These are phyloP conservation scores for Noturus placidus DNA, from an alignment of 2,113 vertebrate genomes.

Conservation along the genomic window DNA sequence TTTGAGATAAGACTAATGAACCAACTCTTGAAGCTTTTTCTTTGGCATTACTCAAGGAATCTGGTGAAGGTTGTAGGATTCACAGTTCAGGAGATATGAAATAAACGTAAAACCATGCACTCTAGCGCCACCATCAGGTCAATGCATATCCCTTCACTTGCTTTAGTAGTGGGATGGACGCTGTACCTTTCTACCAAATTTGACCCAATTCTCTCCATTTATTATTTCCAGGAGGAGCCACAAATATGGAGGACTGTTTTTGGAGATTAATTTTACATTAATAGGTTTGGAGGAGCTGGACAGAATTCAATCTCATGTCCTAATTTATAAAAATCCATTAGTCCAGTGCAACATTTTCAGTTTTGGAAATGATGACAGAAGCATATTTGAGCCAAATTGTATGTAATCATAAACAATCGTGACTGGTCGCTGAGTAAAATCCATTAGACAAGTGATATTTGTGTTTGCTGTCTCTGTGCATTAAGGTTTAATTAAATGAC, in stretches of 20 bases:
- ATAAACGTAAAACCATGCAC: background rate
- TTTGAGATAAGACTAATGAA: background rate
- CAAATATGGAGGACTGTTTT: background rate
- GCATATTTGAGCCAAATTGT: slow-evolving; percentile 1
- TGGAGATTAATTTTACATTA: background rate
- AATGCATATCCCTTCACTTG: background rate
- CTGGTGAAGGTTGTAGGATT: background rate
- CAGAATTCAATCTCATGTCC: background rate
- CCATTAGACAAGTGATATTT: slow-evolving; percentile 40
- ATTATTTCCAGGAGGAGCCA: background rate
- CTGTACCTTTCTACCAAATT: background rate
- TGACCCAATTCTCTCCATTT: background rate
- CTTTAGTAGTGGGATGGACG: background rate
- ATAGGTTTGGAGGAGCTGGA: background rate
- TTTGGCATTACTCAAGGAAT: background rate
- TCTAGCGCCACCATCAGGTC: background rate
- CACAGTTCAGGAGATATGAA: background rate
- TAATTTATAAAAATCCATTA: background rate
- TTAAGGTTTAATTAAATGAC: slow-evolving; percentile 50
- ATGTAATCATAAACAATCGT: background rate
- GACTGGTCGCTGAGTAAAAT: slow-evolving; percentile 39
- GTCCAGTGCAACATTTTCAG: background rate
- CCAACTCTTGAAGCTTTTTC: background rate
- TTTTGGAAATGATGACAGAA: background rate
- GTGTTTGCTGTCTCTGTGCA: slow-evolving; percentile 29